Evolutionary conservation across 1,140 invertebrate genomes (phyloP), one percentile per base, ranked within the genome.

Genomic region (Drosophila rufa): DNA sequence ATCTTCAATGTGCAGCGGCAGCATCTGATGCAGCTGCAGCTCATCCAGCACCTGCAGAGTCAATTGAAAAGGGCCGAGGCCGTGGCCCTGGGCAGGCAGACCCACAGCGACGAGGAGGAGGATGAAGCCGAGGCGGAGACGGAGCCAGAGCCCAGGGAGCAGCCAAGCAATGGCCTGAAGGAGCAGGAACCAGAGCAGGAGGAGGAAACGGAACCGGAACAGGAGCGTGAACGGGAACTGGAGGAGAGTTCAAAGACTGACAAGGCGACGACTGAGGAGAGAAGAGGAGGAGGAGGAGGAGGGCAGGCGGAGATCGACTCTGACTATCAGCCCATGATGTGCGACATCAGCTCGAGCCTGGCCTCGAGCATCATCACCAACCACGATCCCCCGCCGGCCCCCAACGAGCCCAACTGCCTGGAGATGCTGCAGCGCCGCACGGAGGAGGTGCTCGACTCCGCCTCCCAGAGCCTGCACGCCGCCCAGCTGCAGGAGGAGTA

Each of bases 1-100:
- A 94, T 99, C 55, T 98, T 97, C 92, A 98, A 96, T 12, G 94
- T 98, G 33, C 98, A 98, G 92, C 97, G 98, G 85, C 98, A 98
- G 93, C 98, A 99, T 94, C 95, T 98, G 75, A 96, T 99, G 91
- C 98, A 99, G 93, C 93, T 99, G 67, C 98, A 98, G 93, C 94
- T 99, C 77, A 98, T 99, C 86, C 96, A 98, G 76, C 97, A 98
- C 92, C 94, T 98, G 55, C 97, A 98, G 93, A 96, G 97, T 80
- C 97, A 98, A 93, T 93, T 98, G 50, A 92, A 92, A 58, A 53
- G 87, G 9, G 87, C 77, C 38, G 80, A 86, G 65, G 83, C 78
- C 1, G 80, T 67, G 6, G 86, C 85, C 2, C 51, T 86, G 11
- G 85, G 79, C 25, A 38, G 69, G 17, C 81, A 69, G 1, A 19